Percentiles rank a stretch among this genome's conserved stretches.
These are phyloP conservation scores for Laterallus jamaicensis DNA, from an alignment of 2,113 vertebrate genomes.

Conservation along the genomic window DNA sequence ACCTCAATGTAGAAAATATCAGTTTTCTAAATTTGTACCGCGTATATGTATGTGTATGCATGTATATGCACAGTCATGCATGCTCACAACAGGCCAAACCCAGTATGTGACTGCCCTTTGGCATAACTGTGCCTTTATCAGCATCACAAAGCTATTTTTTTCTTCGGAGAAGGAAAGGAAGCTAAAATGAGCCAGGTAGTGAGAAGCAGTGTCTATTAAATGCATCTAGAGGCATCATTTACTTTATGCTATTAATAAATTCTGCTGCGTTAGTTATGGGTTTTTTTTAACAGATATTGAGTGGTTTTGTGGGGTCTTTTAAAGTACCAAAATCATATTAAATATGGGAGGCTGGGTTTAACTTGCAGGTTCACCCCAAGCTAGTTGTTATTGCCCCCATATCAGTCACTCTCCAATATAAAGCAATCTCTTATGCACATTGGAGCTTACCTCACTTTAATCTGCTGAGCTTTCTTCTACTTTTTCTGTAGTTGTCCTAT, in stretches of 20 bases:
- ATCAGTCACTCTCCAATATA: not conserved
- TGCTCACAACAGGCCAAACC: not conserved
- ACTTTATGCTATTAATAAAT: not conserved
- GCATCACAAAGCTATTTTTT: not conserved
- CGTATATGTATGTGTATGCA: not conserved
- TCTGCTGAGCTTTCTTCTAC: not conserved
- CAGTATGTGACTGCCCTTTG: not conserved
- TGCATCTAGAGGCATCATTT: not conserved
- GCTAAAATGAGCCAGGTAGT: not conserved
- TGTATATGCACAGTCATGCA: not conserved
- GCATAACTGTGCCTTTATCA: not conserved
- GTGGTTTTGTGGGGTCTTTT: not conserved
- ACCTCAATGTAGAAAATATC: not conserved
- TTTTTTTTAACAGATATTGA: not conserved
- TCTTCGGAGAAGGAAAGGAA: not conserved
- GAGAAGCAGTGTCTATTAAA: not conserved
- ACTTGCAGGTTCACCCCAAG: not conserved
- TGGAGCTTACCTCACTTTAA: not conserved
- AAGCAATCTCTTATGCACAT: not conserved
- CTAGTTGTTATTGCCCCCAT: not conserved
- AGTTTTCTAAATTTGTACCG: not conserved
- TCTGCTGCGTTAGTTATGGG: not conserved
- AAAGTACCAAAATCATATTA: not conserved
- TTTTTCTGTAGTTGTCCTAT: not conserved
- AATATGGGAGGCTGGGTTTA: not conserved